phyloP scores from a whole-genome alignment of 2,888 invertebrate species.

The Cybosia mesomella region DNA sequence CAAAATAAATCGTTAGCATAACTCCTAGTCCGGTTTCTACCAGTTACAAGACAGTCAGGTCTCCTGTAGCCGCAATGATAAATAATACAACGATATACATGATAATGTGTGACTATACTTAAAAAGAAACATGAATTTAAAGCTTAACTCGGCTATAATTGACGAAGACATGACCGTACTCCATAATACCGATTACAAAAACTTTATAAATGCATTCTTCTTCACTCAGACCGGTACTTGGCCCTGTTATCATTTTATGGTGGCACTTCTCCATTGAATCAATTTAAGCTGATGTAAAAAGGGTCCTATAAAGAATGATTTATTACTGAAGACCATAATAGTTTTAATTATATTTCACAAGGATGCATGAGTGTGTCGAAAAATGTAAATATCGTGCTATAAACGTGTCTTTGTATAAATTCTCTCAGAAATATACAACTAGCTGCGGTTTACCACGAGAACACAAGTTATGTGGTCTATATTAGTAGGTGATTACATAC shows the following conservation, averaged over 20 bases:
- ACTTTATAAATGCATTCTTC: conserved; percentile 48
- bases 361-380: conserved; percentile 50
- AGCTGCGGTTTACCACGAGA: conserved; percentile 13
- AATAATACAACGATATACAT: conserved; percentile 23
- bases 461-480: conserved; percentile 16
- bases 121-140: conserved; percentile 34
- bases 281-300: conserved; percentile 75
- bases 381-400: conserved; percentile 35
- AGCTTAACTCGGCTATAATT: conserved; percentile 27
- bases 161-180: conserved; percentile 27
- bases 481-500: neutral
- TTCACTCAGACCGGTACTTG: conserved; percentile 57
- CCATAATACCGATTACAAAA: conserved; percentile 37
- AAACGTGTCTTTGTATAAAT: conserved; percentile 33
- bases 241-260: conserved; percentile 77
- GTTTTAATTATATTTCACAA: conserved; percentile 79
- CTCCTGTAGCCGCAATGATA: conserved; percentile 15
- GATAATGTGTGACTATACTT: conserved; percentile 22
- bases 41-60: conserved; percentile 16
- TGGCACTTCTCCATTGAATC: conserved; percentile 73
- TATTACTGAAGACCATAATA: conserved; percentile 73
- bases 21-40: conserved; percentile 19
- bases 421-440: conserved; percentile 31
- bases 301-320: conserved; percentile 80
- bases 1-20: conserved; percentile 19